Conservation (phyloP, 2,888 invertebrate genomes). For the Tryphoninae sp. region DNA sequence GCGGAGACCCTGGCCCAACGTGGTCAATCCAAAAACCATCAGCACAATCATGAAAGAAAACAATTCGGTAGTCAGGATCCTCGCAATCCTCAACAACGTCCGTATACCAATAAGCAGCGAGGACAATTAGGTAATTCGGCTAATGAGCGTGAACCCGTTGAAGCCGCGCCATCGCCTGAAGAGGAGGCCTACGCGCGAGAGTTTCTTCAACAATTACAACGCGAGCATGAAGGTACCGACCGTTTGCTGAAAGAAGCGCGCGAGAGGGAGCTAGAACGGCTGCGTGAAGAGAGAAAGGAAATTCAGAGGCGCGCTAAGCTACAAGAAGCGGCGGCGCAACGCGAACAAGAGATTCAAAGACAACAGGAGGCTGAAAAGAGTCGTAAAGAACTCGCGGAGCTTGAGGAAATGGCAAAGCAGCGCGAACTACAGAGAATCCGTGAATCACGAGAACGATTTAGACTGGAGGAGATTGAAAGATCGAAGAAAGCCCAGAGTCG, state of each 20-base stretch:
- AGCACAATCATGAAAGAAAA: slow-evolving; percentile 72
- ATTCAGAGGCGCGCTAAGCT: slow-evolving; percentile 73
- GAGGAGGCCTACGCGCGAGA: slow-evolving; percentile 74
- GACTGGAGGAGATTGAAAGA: slow-evolving; percentile 72
- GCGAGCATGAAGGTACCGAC: slow-evolving; percentile 74
- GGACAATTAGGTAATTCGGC: slow-evolving; percentile 41
- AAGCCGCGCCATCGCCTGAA: slow-evolving; percentile 51
- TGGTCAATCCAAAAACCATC: slow-evolving; percentile 76
- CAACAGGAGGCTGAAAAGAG: slow-evolving; percentile 76
- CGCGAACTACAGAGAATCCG: slow-evolving; percentile 75
- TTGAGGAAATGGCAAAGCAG: slow-evolving; percentile 75
- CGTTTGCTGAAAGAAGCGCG: slow-evolving; percentile 75
- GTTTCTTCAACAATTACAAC: slow-evolving; percentile 76
- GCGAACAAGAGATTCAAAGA: slow-evolving; percentile 74
- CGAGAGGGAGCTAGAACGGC: slow-evolving; percentile 74
- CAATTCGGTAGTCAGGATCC: slow-evolving; percentile 66
- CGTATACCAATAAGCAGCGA: slow-evolving; percentile 58
- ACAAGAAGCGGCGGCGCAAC: slow-evolving; percentile 69
- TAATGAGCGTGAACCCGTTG: slow-evolving; percentile 40
- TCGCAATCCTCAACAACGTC: slow-evolving; percentile 68
- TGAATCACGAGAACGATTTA: slow-evolving; percentile 74
- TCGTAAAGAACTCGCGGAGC: slow-evolving; percentile 74
- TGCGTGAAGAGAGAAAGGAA: slow-evolving; percentile 75
- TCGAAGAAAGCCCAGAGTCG: slow-evolving; percentile 70
- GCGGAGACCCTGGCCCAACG: slow-evolving; percentile 87